Base-by-base conservation (phyloP, 64 coral and sea anemone species). In the Cladopsammia gracilis region DNA sequence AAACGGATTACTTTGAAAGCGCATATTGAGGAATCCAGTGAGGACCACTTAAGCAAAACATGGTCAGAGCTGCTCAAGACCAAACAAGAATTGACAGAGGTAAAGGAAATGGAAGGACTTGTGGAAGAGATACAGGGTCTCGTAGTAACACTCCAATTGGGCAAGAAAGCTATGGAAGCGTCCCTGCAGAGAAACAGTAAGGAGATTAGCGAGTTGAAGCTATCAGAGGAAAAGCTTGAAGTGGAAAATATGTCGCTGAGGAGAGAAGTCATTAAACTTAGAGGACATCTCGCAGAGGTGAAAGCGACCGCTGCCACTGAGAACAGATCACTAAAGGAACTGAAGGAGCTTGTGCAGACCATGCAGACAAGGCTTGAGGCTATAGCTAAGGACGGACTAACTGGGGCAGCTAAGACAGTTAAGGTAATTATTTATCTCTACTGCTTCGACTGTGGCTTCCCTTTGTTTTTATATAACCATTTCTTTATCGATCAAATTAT, bases 1-100 rank as follows among this genome's bases (percentile, higher is more conserved):
- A 86, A 92, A 57, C 54, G 90, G 24, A 44, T 26, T 48, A 20
- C 9, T 64, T 46, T 92, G 15, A 62, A 82, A 76, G 80, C 24
- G 19, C 90, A 92, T 62, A 12, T 57, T 4, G 51, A 61, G 0
- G 45, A 13, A 19, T 85, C 81, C n/a, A 66, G 1, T 3, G 90
- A 92, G 23, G 70, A 67, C 1, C 90, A 92, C 24, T 57, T 92
- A 12, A 23, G 62, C 2, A 49, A 66, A 44, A 76, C 70, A 48
- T 92, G 71, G 52, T 76, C 57, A 16, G 69, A 66, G 47, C 45
- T 76, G 14, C 49, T 73, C 8, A 73, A 13, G 51, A 76, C 71
- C 42, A 58, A 62, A 25, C 65, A 73, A 6, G 79, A 62, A 56
- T 20, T 75, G n/a, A 26, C 4, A 14, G 44, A 76, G 42, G 44